Percentiles rank a stretch among this genome's conserved stretches.
These are phyloP conservation scores for Drosophila algonquin DNA, from an alignment of 2,888 invertebrate species.

Conservation along the genomic window DNA sequence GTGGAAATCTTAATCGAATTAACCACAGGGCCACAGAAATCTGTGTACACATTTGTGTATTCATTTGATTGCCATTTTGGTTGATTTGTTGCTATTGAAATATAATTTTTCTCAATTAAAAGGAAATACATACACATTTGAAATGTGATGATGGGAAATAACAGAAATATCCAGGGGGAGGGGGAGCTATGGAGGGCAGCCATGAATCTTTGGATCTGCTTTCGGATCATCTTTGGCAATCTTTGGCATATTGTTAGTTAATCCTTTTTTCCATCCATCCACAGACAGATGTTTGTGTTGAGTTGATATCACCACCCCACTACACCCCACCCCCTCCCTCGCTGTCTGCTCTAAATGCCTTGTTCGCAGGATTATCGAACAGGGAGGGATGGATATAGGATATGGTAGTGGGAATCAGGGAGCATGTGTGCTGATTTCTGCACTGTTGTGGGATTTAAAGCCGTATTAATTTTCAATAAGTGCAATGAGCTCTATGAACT, in stretches of 20 bases:
- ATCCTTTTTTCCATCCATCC: slow-evolving; percentile 57
- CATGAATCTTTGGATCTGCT: slow-evolving; percentile 2
- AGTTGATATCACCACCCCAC: slow-evolving; percentile 6
- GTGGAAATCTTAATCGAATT: slow-evolving; percentile 66
- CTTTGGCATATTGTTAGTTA: slow-evolving; percentile 68
- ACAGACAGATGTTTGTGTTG: slow-evolving; percentile 66
- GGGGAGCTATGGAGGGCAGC: not conserved
- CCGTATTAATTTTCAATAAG: slow-evolving; percentile 78
- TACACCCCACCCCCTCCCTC: not conserved
- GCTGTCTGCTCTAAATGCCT: slow-evolving; percentile 55
- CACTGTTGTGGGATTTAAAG: slow-evolving; percentile 67
- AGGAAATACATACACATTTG: not conserved
- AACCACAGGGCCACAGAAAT: slow-evolving; percentile 52
- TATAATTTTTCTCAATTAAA: slow-evolving; percentile 61
- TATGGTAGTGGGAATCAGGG: slow-evolving; percentile 20
- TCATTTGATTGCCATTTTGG: slow-evolving; percentile 30
- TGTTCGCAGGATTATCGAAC: slow-evolving; percentile 69
- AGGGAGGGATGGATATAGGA: not conserved
- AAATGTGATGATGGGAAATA: slow-evolving; percentile 1
- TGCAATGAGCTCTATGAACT: slow-evolving; percentile 64
- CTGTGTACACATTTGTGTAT: slow-evolving; percentile 58
- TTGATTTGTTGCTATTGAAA: slow-evolving; percentile 49
- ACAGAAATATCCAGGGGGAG: not conserved
- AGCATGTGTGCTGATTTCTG: slow-evolving; percentile 72
- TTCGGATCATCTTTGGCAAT: slow-evolving; percentile 35